A percentile compares a stretch with the other conserved stretches of the same genome.
These are phyloP conservation scores for Oscheius sp. DNA, from an alignment of 2,888 invertebrate species.

Conservation along the genomic window DNA sequence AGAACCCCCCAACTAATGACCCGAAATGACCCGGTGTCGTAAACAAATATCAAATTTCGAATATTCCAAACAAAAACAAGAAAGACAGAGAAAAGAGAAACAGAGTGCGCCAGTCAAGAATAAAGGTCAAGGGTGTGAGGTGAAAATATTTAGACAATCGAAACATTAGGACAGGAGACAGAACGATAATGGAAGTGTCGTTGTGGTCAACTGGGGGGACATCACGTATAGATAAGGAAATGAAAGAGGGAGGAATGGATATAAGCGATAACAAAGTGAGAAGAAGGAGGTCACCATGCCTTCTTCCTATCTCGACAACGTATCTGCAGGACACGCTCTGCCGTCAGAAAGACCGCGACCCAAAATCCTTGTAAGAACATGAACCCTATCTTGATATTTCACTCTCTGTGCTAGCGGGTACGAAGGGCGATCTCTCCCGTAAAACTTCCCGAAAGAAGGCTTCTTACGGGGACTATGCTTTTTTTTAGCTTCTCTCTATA, in stretches of 20 bases:
- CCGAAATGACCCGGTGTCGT: neutral
- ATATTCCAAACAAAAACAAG: neutral
- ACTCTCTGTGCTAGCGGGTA: constrained; percentile 13
- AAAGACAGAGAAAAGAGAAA: too few relatives aligned
- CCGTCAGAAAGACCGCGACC: constrained; percentile 9
- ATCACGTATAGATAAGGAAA: neutral
- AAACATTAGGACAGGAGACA: too few relatives aligned
- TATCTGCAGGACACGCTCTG: constrained; percentile 21
- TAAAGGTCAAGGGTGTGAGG: neutral
- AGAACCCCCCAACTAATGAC: neutral
- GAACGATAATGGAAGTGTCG: too few relatives aligned
- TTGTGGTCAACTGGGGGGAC: too few relatives aligned
- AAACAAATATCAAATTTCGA: neutral
- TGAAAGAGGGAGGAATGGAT: neutral
- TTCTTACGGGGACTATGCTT: too few relatives aligned
- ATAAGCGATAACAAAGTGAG: neutral
- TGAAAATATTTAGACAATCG: too few relatives aligned
- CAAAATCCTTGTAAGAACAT: constrained; percentile 20
- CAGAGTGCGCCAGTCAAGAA: neutral
- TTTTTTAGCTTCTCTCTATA: too few relatives aligned
- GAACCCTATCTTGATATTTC: constrained; percentile 14
- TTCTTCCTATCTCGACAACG: constrained; percentile 9
- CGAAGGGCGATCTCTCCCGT: neutral
- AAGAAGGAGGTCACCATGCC: constrained; percentile 10
- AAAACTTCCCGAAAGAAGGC: neutral